Percentiles rank a stretch among this genome's conserved stretches.
Conservation (phyloP, 2,113 vertebrate species). For the Dipodomys ordii region DNA sequence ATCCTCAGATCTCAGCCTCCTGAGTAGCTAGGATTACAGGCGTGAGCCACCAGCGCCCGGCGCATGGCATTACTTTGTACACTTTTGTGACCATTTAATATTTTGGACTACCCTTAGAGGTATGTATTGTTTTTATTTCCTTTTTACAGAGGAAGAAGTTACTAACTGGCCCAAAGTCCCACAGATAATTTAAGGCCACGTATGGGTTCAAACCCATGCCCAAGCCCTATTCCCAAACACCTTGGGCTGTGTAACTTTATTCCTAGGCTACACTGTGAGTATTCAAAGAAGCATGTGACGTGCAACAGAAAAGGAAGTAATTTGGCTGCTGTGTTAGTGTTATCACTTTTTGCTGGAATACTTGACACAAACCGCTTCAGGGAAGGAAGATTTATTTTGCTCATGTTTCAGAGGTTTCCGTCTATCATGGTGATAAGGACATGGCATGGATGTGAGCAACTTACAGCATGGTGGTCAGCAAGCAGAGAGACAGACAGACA, state of each 20-base stretch:
- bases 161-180: not conserved
- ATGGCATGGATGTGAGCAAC: no score
- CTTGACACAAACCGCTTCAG: no score
- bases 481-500: no score
- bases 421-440: no score
- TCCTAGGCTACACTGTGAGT: not conserved
- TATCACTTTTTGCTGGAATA: no score
- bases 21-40: no score
- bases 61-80: not conserved
- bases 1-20: no score
- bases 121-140: not conserved
- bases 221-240: not conserved
- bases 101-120: not conserved
- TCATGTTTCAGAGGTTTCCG: no score
- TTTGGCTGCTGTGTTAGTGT: not conserved
- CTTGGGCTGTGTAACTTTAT: no score
- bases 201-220: not conserved
- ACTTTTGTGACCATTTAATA: not conserved
- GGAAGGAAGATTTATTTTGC: no score
- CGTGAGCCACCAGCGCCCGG: no score
- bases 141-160: not conserved
- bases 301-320: not conserved
- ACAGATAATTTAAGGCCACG: not conserved
- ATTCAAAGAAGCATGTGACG: not conserved
- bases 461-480: no score